Conservation (phyloP, 1,140 invertebrate genomes). For the Atta texana region DNA sequence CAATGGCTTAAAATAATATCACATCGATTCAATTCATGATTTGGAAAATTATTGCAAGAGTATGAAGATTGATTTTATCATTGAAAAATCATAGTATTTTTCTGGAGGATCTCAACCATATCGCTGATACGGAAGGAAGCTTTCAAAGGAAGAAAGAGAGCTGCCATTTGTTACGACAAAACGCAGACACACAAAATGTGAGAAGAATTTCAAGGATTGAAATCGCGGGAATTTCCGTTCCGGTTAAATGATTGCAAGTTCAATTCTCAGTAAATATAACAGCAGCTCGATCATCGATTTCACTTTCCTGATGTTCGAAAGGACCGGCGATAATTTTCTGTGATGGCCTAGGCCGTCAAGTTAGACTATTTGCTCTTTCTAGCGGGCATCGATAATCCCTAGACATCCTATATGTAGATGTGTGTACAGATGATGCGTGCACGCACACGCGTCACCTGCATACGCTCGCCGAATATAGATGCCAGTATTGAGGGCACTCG, state of each 20-base stretch:
- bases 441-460: slow-evolving; percentile 53
- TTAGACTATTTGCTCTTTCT: slow-evolving; percentile 29
- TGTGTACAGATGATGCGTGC: slow-evolving; percentile 19
- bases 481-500: slow-evolving; percentile 83
- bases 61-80: not conserved
- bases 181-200: not conserved
- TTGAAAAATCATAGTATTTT: slow-evolving; percentile 9
- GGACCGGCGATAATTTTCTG: slow-evolving; percentile 14
- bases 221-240: slow-evolving; percentile 52
- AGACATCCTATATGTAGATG: slow-evolving; percentile 70
- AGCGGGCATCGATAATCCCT: slow-evolving; percentile 32
- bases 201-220: not conserved
- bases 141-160: not conserved
- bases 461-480: slow-evolving; percentile 83
- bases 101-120: no score
- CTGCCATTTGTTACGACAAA: slow-evolving; percentile 12
- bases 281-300: slow-evolving; percentile 30
- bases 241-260: slow-evolving; percentile 35
- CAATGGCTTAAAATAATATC: not conserved
- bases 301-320: slow-evolving; percentile 8
- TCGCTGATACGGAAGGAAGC: not conserved
- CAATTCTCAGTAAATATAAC: slow-evolving; percentile 66
- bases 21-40: not conserved
- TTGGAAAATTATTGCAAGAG: not conserved
- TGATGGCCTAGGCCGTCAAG: slow-evolving; percentile 36